Evolutionary conservation across 2,113 vertebrate genomes (phyloP).

Genomic region (Gasterosteus aculeatus): DNA sequence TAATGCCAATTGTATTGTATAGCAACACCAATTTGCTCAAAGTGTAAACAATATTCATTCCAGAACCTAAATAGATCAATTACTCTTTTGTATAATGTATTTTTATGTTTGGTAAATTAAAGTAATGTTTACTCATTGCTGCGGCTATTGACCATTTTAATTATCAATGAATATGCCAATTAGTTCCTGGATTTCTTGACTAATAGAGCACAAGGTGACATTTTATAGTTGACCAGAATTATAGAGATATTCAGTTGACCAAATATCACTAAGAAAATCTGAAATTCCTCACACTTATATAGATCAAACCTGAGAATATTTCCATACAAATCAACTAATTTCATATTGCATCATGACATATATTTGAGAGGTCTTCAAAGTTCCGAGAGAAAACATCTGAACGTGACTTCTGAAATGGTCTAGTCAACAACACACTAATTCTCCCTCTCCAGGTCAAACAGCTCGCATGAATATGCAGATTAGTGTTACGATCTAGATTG

Average conservation of each 20-base stretch:
- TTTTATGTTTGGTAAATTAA: constrained; percentile 67
- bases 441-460: constrained; percentile 33
- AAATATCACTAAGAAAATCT: not conserved
- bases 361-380: constrained; percentile 38
- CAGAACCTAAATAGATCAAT: constrained; percentile 36
- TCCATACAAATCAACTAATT: not conserved
- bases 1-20: constrained; percentile 46
- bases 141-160: not conserved
- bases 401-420: constrained; percentile 14
- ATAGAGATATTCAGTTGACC: not conserved
- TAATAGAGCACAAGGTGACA: not conserved
- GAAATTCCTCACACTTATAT: not conserved
- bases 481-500: constrained; percentile 38
- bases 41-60: constrained; percentile 34
- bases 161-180: not conserved
- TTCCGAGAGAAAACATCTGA: constrained; percentile 16
- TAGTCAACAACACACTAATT: constrained; percentile 17
- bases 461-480: constrained; percentile 50
- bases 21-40: constrained; percentile 32
- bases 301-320: not conserved
- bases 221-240: not conserved
- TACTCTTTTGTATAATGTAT: constrained; percentile 29
- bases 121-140: constrained; percentile 30
- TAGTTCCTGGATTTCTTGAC: not conserved
- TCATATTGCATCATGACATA: constrained; percentile 12